These are phyloP conservation scores for Leucoma salicis DNA, from an alignment of 2,888 invertebrate species.

Conservation along the genomic window DNA sequence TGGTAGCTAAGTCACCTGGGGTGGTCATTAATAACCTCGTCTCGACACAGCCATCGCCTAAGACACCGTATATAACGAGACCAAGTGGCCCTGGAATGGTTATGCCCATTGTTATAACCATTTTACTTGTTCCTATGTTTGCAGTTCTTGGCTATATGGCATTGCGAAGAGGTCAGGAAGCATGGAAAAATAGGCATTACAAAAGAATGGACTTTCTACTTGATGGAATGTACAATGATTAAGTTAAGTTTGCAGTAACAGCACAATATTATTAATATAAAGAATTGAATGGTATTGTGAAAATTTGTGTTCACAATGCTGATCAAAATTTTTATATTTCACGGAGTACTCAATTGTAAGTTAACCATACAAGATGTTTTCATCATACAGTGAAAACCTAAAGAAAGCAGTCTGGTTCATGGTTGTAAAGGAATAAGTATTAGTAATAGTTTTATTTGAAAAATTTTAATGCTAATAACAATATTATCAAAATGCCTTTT, in stretches of 20 bases:
- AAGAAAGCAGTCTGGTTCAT: no score
- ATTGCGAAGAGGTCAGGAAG: constrained; percentile 88
- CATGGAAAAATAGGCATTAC: constrained; percentile 93
- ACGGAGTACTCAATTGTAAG: no score
- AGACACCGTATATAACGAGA: constrained; percentile 37
- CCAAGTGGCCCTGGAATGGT: constrained; percentile 83
- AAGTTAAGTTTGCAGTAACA: constrained; percentile 11
- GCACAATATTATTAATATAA: no score
- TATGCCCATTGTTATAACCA: constrained; percentile 87
- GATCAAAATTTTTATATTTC: no score
- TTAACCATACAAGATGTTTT: no score
- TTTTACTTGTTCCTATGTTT: constrained; percentile 88
- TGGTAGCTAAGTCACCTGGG: constrained; percentile 36
- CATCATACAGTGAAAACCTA: no score
- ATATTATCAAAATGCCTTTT: no score
- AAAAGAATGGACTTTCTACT: constrained; percentile 93
- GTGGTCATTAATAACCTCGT: not conserved
- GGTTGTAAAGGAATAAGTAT: no score
- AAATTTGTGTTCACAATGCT: no score
- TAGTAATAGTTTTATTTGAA: no score
- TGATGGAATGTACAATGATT: constrained; percentile 95
- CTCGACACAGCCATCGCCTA: not conserved
- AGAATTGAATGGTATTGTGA: no score
- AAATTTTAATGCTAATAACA: no score
- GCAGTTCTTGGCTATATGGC: constrained; percentile 85